A percentile compares a stretch with the other conserved stretches of the same genome.
These are phyloP conservation scores for Bombylius discolor DNA, from an alignment of 2,888 invertebrate species.

Conservation along the genomic window DNA sequence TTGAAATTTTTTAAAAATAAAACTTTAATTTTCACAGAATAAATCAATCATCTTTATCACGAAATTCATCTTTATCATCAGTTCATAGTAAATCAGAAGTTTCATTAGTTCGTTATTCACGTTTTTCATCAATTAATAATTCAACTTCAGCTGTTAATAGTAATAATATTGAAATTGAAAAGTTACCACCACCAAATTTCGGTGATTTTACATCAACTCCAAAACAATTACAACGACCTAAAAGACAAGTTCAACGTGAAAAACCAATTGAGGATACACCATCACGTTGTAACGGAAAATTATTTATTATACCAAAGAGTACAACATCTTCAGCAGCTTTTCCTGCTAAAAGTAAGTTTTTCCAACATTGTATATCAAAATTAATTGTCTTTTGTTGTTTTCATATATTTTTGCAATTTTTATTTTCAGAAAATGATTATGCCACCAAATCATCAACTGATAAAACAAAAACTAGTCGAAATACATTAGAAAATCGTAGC, in stretches of 20 bases:
- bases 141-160: background rate
- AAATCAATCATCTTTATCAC: constrained; percentile 1
- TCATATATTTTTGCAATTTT: background rate
- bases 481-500: constrained; percentile 3
- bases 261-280: constrained; percentile 2
- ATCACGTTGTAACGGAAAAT: background rate
- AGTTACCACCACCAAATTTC: background rate
- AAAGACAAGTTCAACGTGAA: constrained; percentile 1
- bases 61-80: constrained; percentile 3
- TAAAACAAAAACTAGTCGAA: constrained; percentile 2
- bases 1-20: too few species aligned
- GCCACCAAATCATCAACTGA: background rate
- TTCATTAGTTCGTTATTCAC: background rate
- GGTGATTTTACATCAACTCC: constrained; percentile 1
- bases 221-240: background rate
- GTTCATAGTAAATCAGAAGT: constrained; percentile 2
- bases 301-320: background rate
- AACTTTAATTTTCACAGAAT: constrained; percentile 1
- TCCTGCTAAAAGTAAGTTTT: background rate
- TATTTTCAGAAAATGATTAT: constrained; percentile 1
- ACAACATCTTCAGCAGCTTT: background rate
- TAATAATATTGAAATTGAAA: background rate
- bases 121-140: constrained; percentile 12
- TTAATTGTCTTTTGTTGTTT: background rate
- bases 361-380: background rate